Evolutionary conservation across 2,888 invertebrate species (phyloP), one percentile per base, ranked within the genome.

Genomic region (Clunio marinus): DNA sequence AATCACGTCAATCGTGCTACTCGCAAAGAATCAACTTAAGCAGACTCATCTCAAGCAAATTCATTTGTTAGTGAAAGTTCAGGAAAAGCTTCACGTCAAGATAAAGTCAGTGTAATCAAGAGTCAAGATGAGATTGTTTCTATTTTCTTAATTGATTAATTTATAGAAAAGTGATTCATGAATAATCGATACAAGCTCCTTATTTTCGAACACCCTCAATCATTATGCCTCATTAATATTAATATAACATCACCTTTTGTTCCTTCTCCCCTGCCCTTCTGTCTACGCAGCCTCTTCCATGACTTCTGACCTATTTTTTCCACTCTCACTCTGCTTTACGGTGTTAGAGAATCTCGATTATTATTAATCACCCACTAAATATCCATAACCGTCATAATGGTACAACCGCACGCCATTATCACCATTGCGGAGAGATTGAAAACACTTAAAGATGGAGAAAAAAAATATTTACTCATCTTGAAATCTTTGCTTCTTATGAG

Each of bases 71-170:
- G 13, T 32, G 35, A 13, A 8, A 5, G 35, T 32, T n/a, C n/a
- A n/a, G n/a, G 13, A 25, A 25, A 27, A 59, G 28, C 59, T 37
- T 22, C 28, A 59, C 28, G 59, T 46, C 63, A 63, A 63, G 63
- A 63, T 63, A 63, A 63, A 63, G 63, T 63, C 63, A 46, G n/a
- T 2, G 28, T n/a, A 27, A 17, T 17, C 15, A 35, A 32, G 35
- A 17, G 24, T n/a, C 24, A 20, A 28, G 17, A 20, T 59, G 59
- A 27, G 59, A 59, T 59, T 59, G 59, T 46, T 15, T 24, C 46
- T 27, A 7, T 17, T 32, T 62, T 41, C 4, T 45, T 63, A 63
- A 63, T 63, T 63, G 63, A 63, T 63, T 63, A 63, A 63, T 63
- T 63, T 45, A 28, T 46, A 28, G 63, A 25, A 20, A 37, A 60